Percentiles rank a stretch among this genome's conserved stretches.
Conservation (phyloP, 2,888 invertebrate genomes). For the Creontiades dilutus region DNA sequence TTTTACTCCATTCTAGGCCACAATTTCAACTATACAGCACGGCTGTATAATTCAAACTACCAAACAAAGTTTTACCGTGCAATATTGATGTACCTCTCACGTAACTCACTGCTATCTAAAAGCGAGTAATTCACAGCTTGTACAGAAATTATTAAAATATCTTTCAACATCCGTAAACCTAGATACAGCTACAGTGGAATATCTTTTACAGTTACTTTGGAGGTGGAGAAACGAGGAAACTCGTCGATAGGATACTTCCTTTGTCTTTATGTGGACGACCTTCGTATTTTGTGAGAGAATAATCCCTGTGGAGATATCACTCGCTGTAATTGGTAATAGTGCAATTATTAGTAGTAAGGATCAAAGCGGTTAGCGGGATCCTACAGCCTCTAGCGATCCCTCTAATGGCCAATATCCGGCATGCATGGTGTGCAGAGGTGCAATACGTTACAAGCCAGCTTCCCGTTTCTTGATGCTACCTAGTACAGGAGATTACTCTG, state of each 20-base stretch:
- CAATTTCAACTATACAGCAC: too few species aligned
- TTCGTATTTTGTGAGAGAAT: neutral
- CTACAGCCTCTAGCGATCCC: neutral
- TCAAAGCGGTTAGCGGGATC: neutral
- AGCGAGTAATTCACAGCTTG: neutral
- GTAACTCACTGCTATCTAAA: too few species aligned
- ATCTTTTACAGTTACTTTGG: too few species aligned
- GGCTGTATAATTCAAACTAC: too few species aligned
- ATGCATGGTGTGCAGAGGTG: neutral
- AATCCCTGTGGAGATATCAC: neutral
- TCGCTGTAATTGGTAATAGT: neutral
- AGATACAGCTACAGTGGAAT: too few species aligned
- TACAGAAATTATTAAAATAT: neutral
- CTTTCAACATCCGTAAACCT: neutral
- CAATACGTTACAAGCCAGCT: neutral
- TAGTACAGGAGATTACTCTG: too few species aligned
- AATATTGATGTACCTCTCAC: too few species aligned
- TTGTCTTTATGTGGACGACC: neutral
- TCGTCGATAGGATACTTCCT: too few species aligned
- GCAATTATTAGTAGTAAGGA: constrained; percentile 6
- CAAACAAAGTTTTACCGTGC: too few species aligned
- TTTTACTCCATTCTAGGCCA: too few species aligned
- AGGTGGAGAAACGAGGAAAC: too few species aligned
- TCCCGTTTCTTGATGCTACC: neutral
- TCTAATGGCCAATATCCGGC: constrained; percentile 20